Evolutionary conservation across 2,888 invertebrate species (phyloP).

Genomic region (Drosophila limbata): DNA sequence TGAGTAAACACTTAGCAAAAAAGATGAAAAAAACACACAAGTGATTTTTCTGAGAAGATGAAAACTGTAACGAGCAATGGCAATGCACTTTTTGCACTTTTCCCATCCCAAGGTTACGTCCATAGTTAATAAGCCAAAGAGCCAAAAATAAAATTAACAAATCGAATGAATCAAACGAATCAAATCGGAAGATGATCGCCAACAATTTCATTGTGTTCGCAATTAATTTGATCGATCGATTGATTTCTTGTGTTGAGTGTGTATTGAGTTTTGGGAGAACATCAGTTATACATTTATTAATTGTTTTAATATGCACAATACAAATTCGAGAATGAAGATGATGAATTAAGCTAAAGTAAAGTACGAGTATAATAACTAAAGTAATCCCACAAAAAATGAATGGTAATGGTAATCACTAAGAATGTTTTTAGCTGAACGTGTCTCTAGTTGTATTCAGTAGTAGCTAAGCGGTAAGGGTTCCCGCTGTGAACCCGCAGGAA

Average conservation of each 20-base stretch:
- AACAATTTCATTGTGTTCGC: constrained; percentile 13
- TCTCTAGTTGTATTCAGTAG: constrained; percentile 69
- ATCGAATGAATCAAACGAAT: constrained; percentile 45
- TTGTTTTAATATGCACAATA: constrained; percentile 51
- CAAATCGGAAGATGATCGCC: constrained; percentile 20
- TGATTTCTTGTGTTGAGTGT: constrained; percentile 13
- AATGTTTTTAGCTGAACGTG: constrained; percentile 77
- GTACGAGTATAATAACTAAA: constrained; percentile 33
- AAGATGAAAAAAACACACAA: constrained; percentile 22
- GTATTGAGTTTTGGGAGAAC: constrained; percentile 21
- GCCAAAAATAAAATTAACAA: constrained; percentile 56
- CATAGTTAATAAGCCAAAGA: constrained; percentile 85
- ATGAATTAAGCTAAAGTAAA: constrained; percentile 41
- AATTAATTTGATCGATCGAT: constrained; percentile 21
- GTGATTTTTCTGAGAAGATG: constrained; percentile 12
- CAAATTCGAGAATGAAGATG: constrained; percentile 20
- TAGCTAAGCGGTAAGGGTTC: constrained; percentile 67
- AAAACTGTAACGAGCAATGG: constrained; percentile 61
- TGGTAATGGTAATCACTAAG: constrained; percentile 62
- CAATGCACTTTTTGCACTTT: constrained; percentile 84
- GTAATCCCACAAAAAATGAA: constrained; percentile 40
- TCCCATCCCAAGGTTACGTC: constrained; percentile 86
- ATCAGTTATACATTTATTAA: constrained; percentile 15
- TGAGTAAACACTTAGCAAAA: constrained; percentile 40
- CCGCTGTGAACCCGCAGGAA: constrained; percentile 56